A percentile compares a stretch with the other conserved stretches of the same genome.
Evolutionary conservation across 1,140 invertebrate genomes (phyloP).

Genomic region (Acromyrmex echinatior): DNA sequence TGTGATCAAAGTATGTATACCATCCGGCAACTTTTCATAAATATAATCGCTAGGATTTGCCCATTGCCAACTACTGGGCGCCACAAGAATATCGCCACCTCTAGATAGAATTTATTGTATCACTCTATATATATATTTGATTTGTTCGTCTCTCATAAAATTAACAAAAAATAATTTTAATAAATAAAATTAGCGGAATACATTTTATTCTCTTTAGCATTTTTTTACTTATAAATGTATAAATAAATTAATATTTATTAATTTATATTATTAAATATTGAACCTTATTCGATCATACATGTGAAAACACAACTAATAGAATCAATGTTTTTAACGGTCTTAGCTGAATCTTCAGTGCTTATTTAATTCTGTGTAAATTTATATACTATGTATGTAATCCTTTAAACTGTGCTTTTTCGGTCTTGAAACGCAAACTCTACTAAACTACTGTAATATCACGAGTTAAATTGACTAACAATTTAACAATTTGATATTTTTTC

Average conservation of each 20-base stretch:
- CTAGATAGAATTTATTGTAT: slow-evolving; percentile 65
- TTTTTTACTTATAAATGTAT: neutral
- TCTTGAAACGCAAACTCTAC: too few relatives aligned
- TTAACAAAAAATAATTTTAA: neutral
- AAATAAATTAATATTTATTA: neutral
- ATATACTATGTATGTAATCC: too few relatives aligned
- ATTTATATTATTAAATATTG: too few relatives aligned
- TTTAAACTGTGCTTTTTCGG: too few relatives aligned
- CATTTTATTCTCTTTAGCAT: neutral
- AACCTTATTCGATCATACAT: too few relatives aligned
- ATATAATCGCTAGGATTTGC: slow-evolving; percentile 84
- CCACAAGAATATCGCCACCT: slow-evolving; percentile 84
- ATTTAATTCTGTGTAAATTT: too few relatives aligned
- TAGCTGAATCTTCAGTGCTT: too few relatives aligned
- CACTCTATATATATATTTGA: neutral
- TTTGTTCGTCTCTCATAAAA: neutral
- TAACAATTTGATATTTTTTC: too few relatives aligned
- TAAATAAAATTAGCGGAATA: neutral
- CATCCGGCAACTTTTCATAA: slow-evolving; percentile 81
- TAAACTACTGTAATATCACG: too few relatives aligned
- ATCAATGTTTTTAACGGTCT: too few relatives aligned
- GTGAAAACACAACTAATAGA: too few relatives aligned
- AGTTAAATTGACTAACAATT: too few relatives aligned
- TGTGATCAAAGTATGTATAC: slow-evolving; percentile 80
- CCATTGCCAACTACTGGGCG: slow-evolving; percentile 83